Conservation (phyloP, 2,888 invertebrate species). For the Cerastis rubricosa region DNA sequence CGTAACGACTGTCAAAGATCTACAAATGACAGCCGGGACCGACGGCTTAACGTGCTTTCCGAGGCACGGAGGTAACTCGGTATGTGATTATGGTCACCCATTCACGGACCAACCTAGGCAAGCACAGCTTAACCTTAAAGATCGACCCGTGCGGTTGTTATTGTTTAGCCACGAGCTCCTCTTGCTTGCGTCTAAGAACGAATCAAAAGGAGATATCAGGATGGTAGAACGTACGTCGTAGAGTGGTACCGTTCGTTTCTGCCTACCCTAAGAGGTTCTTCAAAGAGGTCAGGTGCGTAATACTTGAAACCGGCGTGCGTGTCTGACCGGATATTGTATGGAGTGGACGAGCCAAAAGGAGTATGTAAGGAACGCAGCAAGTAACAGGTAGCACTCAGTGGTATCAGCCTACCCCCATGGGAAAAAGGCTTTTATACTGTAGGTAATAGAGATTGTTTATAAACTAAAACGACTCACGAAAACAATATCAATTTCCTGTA, state of each 20-base stretch:
- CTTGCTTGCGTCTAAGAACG: too few relatives aligned
- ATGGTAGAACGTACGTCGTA: too few relatives aligned
- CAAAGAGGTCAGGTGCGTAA: too few relatives aligned
- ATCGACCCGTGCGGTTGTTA: too few relatives aligned
- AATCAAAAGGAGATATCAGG: not conserved
- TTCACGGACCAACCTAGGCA: too few relatives aligned
- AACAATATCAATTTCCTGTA: slow-evolving; percentile 1
- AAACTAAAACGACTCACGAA: not conserved
- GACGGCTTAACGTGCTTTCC: too few relatives aligned
- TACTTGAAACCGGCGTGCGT: not conserved
- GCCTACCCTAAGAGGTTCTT: not conserved
- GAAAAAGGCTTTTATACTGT: not conserved
- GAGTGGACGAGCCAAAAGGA: not conserved
- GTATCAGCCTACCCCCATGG: not conserved
- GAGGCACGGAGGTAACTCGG: too few relatives aligned
- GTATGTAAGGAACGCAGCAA: not conserved
- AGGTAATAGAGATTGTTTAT: slow-evolving; percentile 1
- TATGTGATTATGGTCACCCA: too few relatives aligned
- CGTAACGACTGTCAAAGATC: too few relatives aligned
- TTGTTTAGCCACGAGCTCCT: too few relatives aligned
- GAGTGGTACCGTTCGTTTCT: not conserved
- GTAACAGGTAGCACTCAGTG: not conserved
- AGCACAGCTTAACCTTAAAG: too few relatives aligned
- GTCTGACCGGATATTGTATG: not conserved
- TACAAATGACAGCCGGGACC: too few relatives aligned